Evolutionary conservation across 2,113 vertebrate genomes (phyloP), one percentile per base, ranked within the genome.

Genomic region (Ardeotis arabs): DNA sequence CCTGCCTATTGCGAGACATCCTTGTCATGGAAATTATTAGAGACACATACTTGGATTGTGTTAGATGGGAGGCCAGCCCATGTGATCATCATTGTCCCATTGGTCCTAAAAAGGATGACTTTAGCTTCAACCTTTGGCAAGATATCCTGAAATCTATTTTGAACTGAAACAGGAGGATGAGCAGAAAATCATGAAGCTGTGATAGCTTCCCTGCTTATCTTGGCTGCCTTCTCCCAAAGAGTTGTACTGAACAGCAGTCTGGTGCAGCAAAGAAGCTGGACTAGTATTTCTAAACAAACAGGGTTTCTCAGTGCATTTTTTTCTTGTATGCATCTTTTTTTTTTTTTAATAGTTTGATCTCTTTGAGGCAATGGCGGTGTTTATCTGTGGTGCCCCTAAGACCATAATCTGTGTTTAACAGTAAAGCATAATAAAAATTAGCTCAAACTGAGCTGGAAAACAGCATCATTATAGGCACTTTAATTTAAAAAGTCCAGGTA

Each of bases 101-200:
- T 79, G 58, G 56, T 78, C 41, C 33, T 91, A 79, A 64, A 89
- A 94, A 84, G 27, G 14, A 22, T 92, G 44, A 72, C 69, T 90
- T 95, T 37, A 91, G 62, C 81, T 96, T 84, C 87, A 84, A 15
- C 77, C 69, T 82, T 89, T 85, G 90, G 76, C 77, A 95, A 84
- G 52, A 56, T 84, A 69, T 84, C 72, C 75, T 84, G 63, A 60
- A 81, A 47, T 78, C 68, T 82, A 39, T 95, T 95, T 95, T 87
- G 72, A 95, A 82, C 47, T 64, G 44, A 78, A 92, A 87, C 52
- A 68, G 66, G 52, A 89, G 88, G 82, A 94, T 37, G 75, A 95
- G 63, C 70, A 58, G 66, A 82, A 64, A 68, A 92, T 84, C 80
- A 87, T 1, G 1, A 91, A 92, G 66, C 77, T 92, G 41, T 77